Evolutionary conservation across 2,113 vertebrate genomes (phyloP), one percentile per base, ranked within the genome.

Genomic region (Limanda limanda): DNA sequence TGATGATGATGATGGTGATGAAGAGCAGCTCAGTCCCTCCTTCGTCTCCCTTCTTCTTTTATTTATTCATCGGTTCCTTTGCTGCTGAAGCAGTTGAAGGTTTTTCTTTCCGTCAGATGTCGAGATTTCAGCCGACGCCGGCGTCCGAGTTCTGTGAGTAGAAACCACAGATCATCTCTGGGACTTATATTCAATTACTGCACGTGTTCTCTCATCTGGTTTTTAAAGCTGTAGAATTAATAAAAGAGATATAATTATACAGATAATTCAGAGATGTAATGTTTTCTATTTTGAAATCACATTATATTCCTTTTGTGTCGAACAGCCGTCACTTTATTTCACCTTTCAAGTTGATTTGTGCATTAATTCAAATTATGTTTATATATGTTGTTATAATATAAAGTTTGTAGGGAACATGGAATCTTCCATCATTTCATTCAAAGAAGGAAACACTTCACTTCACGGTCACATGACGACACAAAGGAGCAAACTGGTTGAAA

Each of bases 51-150:
- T 65, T 45, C 47, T 68, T 45, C 24, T 67, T 56, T 82, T 25
- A 84, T 86, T 88, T 80, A 89, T 91, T 85, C 82, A 82, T 78
- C 40, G 62, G 47, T 60, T 25, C 68, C 11, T 79, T 51, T 47
- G 60, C 21, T 61, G 48, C 8, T 47, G 1, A 37, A 73, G 31
- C 57, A 42, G 67, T 45, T 24, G 18, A 61, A 23, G 42, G 17
- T 42, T 55, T 67, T 60, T 37, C 60, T 13, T 21, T 11, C 21
- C 12, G 14, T 56, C 71, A 27, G 57, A 47, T 68, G 12, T 1
- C 9, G 23, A 10, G 57, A 74, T 27, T 47, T 74, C 1, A 48
- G n/a, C 14, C 13, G n/a, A 21, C n/a, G 24, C 17, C 45, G 65
- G 5, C 17, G 17, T 51, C 55, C 2, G 8, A 11, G 17, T 25